These are phyloP conservation scores for Dreissena polymorpha DNA, from an alignment of 1,140 invertebrate species.

Conservation along the genomic window DNA sequence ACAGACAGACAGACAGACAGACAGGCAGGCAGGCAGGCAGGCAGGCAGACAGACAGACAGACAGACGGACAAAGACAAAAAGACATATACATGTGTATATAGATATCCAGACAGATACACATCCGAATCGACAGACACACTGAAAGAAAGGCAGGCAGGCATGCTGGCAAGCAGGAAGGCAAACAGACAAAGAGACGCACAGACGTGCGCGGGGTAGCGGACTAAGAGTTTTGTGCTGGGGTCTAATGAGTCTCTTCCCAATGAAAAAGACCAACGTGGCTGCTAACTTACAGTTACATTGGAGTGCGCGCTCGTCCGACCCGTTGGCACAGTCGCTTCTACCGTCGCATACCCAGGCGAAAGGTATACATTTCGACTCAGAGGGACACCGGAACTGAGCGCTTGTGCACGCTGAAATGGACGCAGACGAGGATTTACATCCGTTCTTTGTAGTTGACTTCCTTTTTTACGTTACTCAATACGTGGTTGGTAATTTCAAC, in stretches of 20 bases:
- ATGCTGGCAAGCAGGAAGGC: no score
- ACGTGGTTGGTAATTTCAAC: no score
- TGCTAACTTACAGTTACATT: slow-evolving; percentile 29
- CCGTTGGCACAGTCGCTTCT: background rate
- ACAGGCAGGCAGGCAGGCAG: background rate
- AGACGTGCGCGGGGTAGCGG: no score
- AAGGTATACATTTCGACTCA: slow-evolving; percentile 32
- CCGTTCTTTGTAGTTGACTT: no score
- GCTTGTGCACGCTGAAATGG: background rate
- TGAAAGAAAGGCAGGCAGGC: no score
- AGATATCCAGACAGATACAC: background rate
- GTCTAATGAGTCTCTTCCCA: background rate
- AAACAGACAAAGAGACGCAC: no score
- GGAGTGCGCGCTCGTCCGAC: slow-evolving; percentile 2
- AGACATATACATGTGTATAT: background rate
- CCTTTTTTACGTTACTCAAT: no score
- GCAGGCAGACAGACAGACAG: background rate
- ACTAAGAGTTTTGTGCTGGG: background rate
- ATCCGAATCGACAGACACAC: background rate
- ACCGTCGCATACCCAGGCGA: slow-evolving; percentile 34
- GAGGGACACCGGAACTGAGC: slow-evolving; percentile 19
- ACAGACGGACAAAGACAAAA: background rate
- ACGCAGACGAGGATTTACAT: no score
- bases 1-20: background rate
- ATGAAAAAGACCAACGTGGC: no score